A percentile compares a stretch with the other conserved stretches of the same genome.
Conservation (phyloP, 2,113 vertebrate genomes). For the Pristiophorus japonicus region DNA sequence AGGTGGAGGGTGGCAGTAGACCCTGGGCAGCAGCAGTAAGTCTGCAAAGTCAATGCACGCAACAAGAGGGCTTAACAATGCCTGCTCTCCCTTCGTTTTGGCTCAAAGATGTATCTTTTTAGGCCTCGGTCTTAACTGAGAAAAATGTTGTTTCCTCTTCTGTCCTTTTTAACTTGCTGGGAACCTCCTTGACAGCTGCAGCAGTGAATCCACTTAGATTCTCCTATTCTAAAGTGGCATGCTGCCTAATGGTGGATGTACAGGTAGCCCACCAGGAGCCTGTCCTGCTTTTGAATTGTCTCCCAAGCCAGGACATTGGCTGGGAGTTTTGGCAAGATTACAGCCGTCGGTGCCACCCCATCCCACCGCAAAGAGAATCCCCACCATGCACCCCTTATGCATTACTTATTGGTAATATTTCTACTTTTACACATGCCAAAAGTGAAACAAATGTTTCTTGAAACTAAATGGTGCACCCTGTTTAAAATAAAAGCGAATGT, state of each 20-base stretch:
- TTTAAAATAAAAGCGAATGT: not conserved
- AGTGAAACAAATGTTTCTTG: not conserved
- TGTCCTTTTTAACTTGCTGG: not conserved
- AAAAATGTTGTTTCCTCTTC: not conserved
- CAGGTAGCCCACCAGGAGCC: not conserved
- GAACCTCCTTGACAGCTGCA: not conserved
- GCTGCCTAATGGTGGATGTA: not conserved
- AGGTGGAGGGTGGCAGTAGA: not conserved
- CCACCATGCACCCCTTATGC: no score
- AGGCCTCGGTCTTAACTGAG: not conserved
- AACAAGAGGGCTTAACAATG: not conserved
- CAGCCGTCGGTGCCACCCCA: not conserved
- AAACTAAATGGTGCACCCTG: not conserved
- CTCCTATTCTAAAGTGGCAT: not conserved
- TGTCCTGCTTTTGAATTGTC: not conserved
- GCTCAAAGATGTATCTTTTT: not conserved
- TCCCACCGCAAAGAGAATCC: not conserved
- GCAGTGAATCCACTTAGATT: not conserved
- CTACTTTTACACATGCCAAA: not conserved
- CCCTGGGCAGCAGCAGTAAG: not conserved
- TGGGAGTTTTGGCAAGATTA: not conserved
- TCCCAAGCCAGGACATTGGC: not conserved
- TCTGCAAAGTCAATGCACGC: not conserved
- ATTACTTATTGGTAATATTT: not conserved
- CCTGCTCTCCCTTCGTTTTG: not conserved